phyloP scores from a whole-genome alignment of 2,113 vertebrate genomes.

The Leucoraja erinaceus region DNA sequence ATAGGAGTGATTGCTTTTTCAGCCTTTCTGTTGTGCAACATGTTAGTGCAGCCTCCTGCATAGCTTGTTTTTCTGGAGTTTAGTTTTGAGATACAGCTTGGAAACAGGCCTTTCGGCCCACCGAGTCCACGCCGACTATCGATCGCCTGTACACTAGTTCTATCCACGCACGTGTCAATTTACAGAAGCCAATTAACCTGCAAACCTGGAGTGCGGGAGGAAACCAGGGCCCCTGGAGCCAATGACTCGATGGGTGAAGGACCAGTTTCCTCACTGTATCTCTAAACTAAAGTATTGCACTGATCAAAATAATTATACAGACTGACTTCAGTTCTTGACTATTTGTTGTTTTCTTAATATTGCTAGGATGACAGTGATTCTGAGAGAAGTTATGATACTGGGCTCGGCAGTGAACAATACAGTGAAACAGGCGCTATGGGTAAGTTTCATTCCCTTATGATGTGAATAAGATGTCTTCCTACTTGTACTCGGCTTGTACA shows the following conservation, averaged over 20 bases:
- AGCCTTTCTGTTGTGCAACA: background rate
- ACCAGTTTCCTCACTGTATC: too few relatives aligned
- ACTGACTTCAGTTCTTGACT: background rate
- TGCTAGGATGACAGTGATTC: slow-evolving; percentile 57
- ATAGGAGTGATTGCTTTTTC: background rate
- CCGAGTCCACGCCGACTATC: too few relatives aligned
- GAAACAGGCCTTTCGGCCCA: too few relatives aligned
- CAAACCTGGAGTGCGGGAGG: too few relatives aligned
- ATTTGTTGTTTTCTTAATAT: background rate
- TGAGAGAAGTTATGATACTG: slow-evolving; percentile 53
- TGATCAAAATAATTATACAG: background rate
- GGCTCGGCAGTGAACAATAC: slow-evolving; percentile 50
- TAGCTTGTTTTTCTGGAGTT: background rate
- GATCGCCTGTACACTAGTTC: too few relatives aligned
- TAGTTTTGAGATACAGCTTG: too few relatives aligned
- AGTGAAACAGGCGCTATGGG: slow-evolving; percentile 49
- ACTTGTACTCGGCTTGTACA: too few relatives aligned
- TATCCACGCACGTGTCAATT: too few relatives aligned
- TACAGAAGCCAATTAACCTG: too few relatives aligned
- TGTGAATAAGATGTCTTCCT: background rate
- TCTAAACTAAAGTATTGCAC: too few relatives aligned
- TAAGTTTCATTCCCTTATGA: slow-evolving; percentile 45
- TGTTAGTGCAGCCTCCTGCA: background rate
- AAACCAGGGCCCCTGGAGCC: too few relatives aligned
- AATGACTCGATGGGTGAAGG: too few relatives aligned